These are phyloP conservation scores for Cerastis leucographa DNA, from an alignment of 2,888 invertebrate genomes.

Conservation along the genomic window DNA sequence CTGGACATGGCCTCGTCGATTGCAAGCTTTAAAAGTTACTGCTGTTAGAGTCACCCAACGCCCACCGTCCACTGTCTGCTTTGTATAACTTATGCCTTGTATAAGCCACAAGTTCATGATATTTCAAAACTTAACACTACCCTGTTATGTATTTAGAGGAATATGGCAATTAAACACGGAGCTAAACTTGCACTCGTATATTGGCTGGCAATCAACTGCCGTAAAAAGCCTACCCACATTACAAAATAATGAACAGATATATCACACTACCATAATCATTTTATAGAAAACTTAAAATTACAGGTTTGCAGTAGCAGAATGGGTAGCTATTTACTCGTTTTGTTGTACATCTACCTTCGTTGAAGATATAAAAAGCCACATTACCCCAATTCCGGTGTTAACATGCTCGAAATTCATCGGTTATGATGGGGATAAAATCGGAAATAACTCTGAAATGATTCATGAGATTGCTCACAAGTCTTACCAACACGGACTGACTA, in stretches of 20 bases:
- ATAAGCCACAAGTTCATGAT: too few relatives aligned
- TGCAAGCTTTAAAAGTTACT: not conserved
- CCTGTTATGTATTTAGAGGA: not conserved
- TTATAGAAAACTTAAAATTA: too few relatives aligned
- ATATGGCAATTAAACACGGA: too few relatives aligned
- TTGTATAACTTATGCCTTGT: too few relatives aligned
- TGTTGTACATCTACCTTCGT: not conserved
- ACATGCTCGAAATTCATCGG: constrained; percentile 26
- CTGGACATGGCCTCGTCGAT: not conserved
- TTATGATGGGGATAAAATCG: constrained; percentile 70
- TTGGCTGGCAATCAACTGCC: too few relatives aligned
- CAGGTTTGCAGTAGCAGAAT: not conserved
- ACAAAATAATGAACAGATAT: too few relatives aligned
- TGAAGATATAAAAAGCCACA: constrained; percentile 39
- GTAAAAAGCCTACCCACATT: too few relatives aligned
- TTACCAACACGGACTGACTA: not conserved
- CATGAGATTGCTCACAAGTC: constrained; percentile 53
- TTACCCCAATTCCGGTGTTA: constrained; percentile 40
- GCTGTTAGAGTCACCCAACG: not conserved
- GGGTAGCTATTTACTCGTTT: not conserved
- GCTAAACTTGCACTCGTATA: too few relatives aligned
- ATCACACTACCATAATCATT: too few relatives aligned
- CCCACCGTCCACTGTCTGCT: not conserved
- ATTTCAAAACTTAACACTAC: too few relatives aligned
- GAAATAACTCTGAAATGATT: constrained; percentile 74